Conservation (phyloP, 37 sponge, comb jelly and placozoan species). For the Beroe ovata region DNA sequence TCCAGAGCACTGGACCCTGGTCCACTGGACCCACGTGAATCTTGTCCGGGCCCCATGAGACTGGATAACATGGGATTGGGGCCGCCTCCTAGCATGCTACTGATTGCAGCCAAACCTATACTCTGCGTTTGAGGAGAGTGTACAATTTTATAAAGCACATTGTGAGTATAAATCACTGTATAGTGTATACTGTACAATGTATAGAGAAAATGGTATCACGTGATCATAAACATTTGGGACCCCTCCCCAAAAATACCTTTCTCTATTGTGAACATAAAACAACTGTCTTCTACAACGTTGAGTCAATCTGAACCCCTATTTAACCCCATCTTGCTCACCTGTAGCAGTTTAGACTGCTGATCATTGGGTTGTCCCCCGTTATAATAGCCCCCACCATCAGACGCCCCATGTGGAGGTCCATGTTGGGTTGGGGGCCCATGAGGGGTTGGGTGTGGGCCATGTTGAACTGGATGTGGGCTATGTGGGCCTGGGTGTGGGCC, state of each 20-base stretch:
- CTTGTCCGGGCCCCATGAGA: not conserved
- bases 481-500: not conserved
- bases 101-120: slow-evolving; percentile 47
- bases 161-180: too few relatives aligned
- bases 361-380: not conserved
- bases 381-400: not conserved
- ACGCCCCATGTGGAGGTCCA: not conserved
- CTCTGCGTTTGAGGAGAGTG: too few relatives aligned
- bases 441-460: not conserved
- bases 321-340: slow-evolving; percentile 21
- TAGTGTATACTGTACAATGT: too few relatives aligned
- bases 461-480: not conserved
- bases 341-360: slow-evolving; percentile 63
- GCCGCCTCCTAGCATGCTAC: not conserved
- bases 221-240: too few relatives aligned
- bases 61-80: slow-evolving; percentile 7
- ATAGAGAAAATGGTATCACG: too few relatives aligned
- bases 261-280: too few relatives aligned
- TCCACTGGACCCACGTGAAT: not conserved
- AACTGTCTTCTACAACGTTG: not conserved
- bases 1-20: slow-evolving; percentile 36
- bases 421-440: not conserved
- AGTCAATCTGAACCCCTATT: not conserved
- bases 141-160: not conserved
- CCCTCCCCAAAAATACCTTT: too few relatives aligned